Evolutionary conservation across 2,797 vertebrate species (phyloP), one percentile per base, ranked within the genome.

Genomic region (Fundulus diaphanus): DNA sequence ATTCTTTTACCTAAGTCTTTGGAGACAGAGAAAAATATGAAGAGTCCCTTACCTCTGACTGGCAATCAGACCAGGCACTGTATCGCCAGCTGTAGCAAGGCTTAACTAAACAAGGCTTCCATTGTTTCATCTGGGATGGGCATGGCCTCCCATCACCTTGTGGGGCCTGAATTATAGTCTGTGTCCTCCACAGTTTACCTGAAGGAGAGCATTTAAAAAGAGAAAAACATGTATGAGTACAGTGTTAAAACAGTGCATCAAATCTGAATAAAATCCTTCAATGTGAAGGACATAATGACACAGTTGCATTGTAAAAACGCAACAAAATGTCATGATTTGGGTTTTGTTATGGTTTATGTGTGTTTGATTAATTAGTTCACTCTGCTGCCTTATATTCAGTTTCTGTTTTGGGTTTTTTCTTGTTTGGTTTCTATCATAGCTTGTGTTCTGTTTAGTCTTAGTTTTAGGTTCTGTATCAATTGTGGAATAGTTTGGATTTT

Each of bases 131-230:
- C 92, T 97, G 96, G 65, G 92, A 85, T 0, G 96, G 96, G 77
- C 98, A 99, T 0, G 97, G 98, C 77, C 98, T 95, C 20, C 98
- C 98, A 31, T 99, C 98, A 0, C 98, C 98, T 93, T 98, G 98
- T 79, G 96, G 97, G 8, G 95, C 95, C 88, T 99, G 98, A 80
- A 95, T 95, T 88, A 99, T 94, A 0, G 93, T 94, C 76, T 97
- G 94, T 70, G 90, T 96, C 76, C 97, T 94, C 94, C 93, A 94
- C 94, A 99, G 96, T 92, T 96, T 98, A 70, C 98, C 98, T 99
- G 88, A 46, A 89, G 46, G 51, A 72, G 24, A 66, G 20, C 35
- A 70, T 8, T 51, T 57, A 15, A 52, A 73, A 68, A 65, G 67
- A 24, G 18, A 20, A 20, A 18, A 16, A 33, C 3, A 24, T 3